Evolutionary conservation across 2,888 invertebrate species (phyloP).

Genomic region (Hypena proboscidalis): DNA sequence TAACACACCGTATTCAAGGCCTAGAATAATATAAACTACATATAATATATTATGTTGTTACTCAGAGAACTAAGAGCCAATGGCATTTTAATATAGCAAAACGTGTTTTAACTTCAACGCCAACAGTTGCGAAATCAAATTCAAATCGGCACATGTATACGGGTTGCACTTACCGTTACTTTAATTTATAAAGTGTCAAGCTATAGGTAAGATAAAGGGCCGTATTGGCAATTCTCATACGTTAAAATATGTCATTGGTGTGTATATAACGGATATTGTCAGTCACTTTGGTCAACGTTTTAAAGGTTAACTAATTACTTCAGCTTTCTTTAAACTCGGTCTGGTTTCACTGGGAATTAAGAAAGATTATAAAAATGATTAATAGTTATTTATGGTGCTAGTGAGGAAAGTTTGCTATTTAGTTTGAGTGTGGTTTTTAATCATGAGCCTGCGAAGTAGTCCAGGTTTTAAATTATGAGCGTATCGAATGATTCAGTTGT

Average conservation of each 20-base stretch:
- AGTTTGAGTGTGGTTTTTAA: too few species aligned
- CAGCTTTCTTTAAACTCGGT: conserved; percentile 1
- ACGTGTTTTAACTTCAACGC: neutral
- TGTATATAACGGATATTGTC: conserved; percentile 26
- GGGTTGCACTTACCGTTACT: neutral
- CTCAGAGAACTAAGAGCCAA: neutral
- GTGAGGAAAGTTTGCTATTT: too few species aligned
- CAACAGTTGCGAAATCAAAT: neutral
- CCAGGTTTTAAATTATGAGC: too few species aligned
- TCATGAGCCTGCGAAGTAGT: too few species aligned
- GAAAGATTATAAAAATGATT: too few species aligned
- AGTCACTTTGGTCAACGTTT: conserved; percentile 23
- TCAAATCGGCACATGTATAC: neutral
- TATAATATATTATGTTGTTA: neutral
- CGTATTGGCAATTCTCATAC: neutral
- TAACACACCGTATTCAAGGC: too few species aligned
- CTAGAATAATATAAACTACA: too few species aligned
- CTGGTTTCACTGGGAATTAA: too few species aligned
- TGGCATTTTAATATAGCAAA: neutral
- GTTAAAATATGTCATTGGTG: conserved; percentile 16
- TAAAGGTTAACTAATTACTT: conserved; percentile 14
- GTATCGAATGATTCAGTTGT: conserved; percentile 12
- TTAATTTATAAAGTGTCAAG: neutral
- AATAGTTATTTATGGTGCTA: too few species aligned
- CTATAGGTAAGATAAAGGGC: conserved; percentile 1